phyloP scores from a whole-genome alignment of 2,113 vertebrate species.

The Tragelaphus imberbis region DNA sequence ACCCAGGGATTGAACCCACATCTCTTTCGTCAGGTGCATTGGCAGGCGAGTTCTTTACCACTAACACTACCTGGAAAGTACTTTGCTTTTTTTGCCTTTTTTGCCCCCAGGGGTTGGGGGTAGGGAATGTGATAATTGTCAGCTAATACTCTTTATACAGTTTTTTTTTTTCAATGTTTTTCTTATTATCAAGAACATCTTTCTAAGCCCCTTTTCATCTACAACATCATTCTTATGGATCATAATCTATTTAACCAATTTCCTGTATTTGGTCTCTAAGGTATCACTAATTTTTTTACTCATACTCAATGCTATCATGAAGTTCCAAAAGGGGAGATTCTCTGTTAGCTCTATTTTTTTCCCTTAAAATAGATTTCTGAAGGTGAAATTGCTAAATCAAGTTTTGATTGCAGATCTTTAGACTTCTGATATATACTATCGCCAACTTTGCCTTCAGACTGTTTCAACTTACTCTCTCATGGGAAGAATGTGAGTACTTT shows the following conservation, averaged over 20 bases:
- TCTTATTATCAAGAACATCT: background rate
- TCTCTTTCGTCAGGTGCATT: background rate
- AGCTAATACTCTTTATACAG: background rate
- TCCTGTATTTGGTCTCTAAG: background rate
- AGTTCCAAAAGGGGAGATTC: background rate
- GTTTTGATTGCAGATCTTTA: background rate
- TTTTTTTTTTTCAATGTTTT: background rate
- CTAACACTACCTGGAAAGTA: background rate
- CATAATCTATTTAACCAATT: background rate
- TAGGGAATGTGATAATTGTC: background rate
- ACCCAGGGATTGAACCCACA: background rate
- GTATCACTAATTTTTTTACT: background rate
- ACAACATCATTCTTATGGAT: background rate
- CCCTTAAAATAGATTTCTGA: background rate
- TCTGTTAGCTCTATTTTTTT: background rate
- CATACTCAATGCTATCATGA: background rate
- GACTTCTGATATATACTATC: background rate
- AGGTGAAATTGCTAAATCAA: background rate
- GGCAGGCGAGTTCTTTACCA: background rate
- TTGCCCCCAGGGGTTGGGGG: accelerated
- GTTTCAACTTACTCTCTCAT: background rate
- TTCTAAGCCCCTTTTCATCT: background rate
- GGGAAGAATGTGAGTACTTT: background rate
- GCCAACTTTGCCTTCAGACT: background rate
- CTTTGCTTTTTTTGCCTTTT: background rate